A percentile compares a stretch with the other conserved stretches of the same genome.
Evolutionary conservation across 1,140 invertebrate species (phyloP).

Genomic region (Aradophagus sp.): DNA sequence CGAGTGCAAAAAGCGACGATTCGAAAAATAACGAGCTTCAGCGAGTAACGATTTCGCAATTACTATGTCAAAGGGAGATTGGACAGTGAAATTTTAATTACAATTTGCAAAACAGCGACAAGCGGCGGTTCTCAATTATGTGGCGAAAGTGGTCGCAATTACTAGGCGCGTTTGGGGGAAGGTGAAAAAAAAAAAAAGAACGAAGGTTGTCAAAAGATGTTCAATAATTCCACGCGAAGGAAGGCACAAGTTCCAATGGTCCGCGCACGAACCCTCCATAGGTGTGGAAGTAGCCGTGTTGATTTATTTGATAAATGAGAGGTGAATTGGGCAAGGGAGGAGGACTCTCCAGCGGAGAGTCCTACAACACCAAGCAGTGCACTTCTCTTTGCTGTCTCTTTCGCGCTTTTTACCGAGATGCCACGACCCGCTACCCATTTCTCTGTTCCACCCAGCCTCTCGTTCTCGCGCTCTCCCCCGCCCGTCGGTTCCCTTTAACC

Average conservation of each 20-base stretch:
- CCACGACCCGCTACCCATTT: constrained; percentile 16
- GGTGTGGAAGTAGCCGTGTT: constrained; percentile 72
- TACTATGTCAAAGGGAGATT: too few species aligned
- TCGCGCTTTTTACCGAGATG: constrained; percentile 47
- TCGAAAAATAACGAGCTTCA: too few species aligned
- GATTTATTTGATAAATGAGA: constrained; percentile 74
- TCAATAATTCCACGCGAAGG: constrained; percentile 28
- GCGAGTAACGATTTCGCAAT: too few species aligned
- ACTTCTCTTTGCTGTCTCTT: constrained; percentile 68
- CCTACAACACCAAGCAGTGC: constrained; percentile 71
- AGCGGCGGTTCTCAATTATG: neutral
- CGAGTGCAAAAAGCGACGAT: too few species aligned
- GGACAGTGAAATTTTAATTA: constrained; percentile 24
- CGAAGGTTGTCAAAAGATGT: too few species aligned
- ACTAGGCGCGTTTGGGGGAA: constrained; percentile 9
- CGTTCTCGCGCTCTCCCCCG: constrained; percentile 14
- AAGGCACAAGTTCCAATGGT: constrained; percentile 30
- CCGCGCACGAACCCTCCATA: constrained; percentile 63
- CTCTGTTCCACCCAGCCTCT: constrained; percentile 24
- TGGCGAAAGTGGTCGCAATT: neutral
- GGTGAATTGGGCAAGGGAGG: constrained; percentile 66
- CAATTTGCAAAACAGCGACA: neutral
- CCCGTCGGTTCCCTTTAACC: constrained; percentile 17
- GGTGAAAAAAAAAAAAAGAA: constrained; percentile 3
- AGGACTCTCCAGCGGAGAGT: constrained; percentile 72